Percentiles rank a stretch among this genome's conserved stretches.
Conservation (phyloP, 2,113 vertebrate species). For the Neotragus pygmaeus region DNA sequence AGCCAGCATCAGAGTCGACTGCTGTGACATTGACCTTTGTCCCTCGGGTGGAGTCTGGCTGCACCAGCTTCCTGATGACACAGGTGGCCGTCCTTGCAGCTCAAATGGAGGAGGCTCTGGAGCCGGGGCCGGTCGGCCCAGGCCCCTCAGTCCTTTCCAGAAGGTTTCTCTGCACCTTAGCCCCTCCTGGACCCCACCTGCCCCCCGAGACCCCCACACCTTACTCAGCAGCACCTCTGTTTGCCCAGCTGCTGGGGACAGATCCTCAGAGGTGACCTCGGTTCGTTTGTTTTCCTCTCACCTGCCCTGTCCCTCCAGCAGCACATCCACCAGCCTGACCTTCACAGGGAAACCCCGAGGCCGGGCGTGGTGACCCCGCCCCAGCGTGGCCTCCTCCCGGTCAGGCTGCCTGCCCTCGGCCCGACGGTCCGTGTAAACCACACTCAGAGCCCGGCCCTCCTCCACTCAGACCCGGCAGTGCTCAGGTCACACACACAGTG, state of each 20-base stretch:
- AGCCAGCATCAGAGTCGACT: constrained; percentile 11
- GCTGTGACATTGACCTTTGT: constrained; percentile 47
- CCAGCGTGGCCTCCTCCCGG: fast-evolving
- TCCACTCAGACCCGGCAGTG: fast-evolving
- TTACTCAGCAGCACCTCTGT: neutral
- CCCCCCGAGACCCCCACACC: fast-evolving
- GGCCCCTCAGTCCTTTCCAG: neutral
- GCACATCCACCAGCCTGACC: neutral
- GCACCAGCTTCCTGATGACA: neutral
- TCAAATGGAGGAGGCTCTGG: neutral
- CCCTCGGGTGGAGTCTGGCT: neutral
- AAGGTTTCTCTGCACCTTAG: neutral
- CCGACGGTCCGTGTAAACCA: neutral
- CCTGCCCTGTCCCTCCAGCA: neutral
- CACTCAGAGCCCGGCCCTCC: neutral
- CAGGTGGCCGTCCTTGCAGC: neutral
- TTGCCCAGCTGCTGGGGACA: neutral
- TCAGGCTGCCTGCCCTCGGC: neutral
- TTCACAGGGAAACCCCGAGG: neutral
- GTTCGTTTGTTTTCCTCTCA: neutral
- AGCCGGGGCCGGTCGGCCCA: fast-evolving
- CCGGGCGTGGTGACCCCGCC: fast-evolving
- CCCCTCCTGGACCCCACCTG: fast-evolving
- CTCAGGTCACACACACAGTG: neutral
- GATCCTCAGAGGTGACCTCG: neutral